Base-by-base conservation (phyloP, 2,888 invertebrate genomes). In the Brachypterus glaber region DNA sequence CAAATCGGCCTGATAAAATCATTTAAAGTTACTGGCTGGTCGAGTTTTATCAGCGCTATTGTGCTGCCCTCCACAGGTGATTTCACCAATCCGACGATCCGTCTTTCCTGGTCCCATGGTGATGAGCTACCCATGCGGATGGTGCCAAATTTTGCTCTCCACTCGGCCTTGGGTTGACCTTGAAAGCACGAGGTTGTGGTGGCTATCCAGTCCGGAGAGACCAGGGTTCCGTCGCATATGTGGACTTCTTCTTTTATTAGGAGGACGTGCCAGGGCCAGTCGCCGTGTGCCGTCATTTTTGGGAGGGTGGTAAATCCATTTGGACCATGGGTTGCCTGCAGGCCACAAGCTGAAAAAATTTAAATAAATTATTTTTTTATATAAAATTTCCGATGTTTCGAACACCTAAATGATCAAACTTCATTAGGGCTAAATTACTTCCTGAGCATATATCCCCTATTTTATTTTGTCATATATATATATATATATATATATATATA, bases 211-310 rank as follows among this genome's bases (percentile, higher is more conserved):
- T 80, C 77, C 3, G 79, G 71, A 17, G 86, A 82, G 30, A 90
- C 73, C 25, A 92, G 71, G 1, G 87, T 85, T 2, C 85, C 90
- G 61, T 92, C 91, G 59, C 91, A 92, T 4, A 87, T 83, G 59
- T 91, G 90, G 26, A 82, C 79, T 48, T 87, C 82, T 55, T 88
- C 79, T 52, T 88, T 80, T 54, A 85, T 77, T 2, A 92, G 69
- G 2, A 85, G 81, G 12, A 81, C 85, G 58, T 88, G 81, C 90
- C 91, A 91, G n/a, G 91, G 91, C 90, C 90, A 89, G 61, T 89
- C 88, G 2, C 88, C 89, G 1, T 84, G 82, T 3, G 72, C 72
- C 1, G 87, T 76, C 65, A 84, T 79, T 54, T 85, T 83, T 24
- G 76, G 72, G 42, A 88, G 64, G 2, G 52, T 44, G 33, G 57